Evolutionary conservation across 2,113 vertebrate species (phyloP).

Genomic region (Ophthalmolycus amberensis): DNA sequence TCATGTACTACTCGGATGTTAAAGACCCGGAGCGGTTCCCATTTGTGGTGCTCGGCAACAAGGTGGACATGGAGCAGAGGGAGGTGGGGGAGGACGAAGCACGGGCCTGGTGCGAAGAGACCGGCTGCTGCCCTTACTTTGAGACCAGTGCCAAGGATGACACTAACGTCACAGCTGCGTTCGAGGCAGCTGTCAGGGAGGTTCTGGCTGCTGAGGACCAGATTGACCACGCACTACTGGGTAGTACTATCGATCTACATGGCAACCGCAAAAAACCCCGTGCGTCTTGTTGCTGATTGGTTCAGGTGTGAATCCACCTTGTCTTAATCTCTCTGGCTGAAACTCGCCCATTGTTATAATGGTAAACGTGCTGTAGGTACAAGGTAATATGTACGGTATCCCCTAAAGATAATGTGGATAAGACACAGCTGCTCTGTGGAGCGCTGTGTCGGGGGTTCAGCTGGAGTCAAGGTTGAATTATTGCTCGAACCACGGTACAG

Average conservation of each 20-base stretch:
- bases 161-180: slow-evolving; percentile 94
- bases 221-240: slow-evolving; percentile 91
- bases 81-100: slow-evolving; percentile 93
- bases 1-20: slow-evolving; percentile 94
- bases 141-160: slow-evolving; percentile 98
- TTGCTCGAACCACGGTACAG: slow-evolving; percentile 49
- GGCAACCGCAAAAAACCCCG: slow-evolving; percentile 89
- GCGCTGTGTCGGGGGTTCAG: slow-evolving; percentile 25
- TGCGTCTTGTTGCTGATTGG: slow-evolving; percentile 88
- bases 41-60: slow-evolving; percentile 97
- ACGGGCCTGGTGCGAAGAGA: slow-evolving; percentile 92
- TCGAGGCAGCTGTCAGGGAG: slow-evolving; percentile 94
- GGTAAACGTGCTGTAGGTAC: slow-evolving; percentile 55
- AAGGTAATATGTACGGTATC: slow-evolving; percentile 31
- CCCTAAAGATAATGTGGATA: slow-evolving; percentile 44
- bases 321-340: slow-evolving; percentile 40
- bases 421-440: slow-evolving; percentile 35
- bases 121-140: slow-evolving; percentile 93
- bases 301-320: slow-evolving; percentile 25
- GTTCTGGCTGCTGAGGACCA: slow-evolving; percentile 93
- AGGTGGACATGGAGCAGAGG: slow-evolving; percentile 91
- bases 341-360: slow-evolving; percentile 41
- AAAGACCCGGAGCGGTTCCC: slow-evolving; percentile 94
- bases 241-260: slow-evolving; percentile 92
- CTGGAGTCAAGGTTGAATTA: slow-evolving; percentile 44